Conservation (phyloP, 2,888 invertebrate genomes). For the Volucella inanis region DNA sequence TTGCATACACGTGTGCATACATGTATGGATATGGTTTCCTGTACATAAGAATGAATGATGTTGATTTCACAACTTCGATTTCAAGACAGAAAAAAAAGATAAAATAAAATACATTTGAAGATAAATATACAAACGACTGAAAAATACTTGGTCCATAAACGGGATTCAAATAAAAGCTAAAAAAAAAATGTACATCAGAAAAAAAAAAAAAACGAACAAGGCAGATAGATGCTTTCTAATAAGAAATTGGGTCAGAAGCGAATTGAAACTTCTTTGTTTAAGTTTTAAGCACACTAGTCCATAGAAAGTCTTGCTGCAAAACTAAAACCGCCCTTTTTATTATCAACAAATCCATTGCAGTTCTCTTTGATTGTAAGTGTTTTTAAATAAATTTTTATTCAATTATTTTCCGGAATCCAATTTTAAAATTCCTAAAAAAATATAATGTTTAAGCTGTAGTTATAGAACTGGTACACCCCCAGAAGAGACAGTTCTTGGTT, state of each 20-base stretch:
- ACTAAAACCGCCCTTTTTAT: neutral
- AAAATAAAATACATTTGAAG: conserved; percentile 2
- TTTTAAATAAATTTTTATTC: too few species aligned
- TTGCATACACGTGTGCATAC: neutral
- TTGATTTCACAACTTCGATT: conserved; percentile 29
- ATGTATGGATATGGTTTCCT: too few species aligned
- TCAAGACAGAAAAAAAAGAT: conserved; percentile 1
- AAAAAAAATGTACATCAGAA: neutral
- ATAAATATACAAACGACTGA: conserved; percentile 5
- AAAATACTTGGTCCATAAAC: conserved; percentile 32
- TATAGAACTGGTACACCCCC: too few species aligned
- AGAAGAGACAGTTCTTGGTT: too few species aligned
- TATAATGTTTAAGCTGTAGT: too few species aligned
- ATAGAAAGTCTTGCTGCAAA: conserved; percentile 35
- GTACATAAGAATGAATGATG: neutral
- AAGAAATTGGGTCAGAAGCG: conserved; percentile 46
- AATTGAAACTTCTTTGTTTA: conserved; percentile 47
- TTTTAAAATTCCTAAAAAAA: too few species aligned
- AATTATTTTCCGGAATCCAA: too few species aligned
- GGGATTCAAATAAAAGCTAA: neutral
- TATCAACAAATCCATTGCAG: neutral
- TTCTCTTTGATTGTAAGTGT: too few species aligned
- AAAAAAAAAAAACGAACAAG: conserved; percentile 1
- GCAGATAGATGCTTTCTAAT: conserved; percentile 26
- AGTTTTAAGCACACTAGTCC: conserved; percentile 42